phyloP scores from a whole-genome alignment of 2,797 vertebrate species.

The Sebastes iracundus region DNA sequence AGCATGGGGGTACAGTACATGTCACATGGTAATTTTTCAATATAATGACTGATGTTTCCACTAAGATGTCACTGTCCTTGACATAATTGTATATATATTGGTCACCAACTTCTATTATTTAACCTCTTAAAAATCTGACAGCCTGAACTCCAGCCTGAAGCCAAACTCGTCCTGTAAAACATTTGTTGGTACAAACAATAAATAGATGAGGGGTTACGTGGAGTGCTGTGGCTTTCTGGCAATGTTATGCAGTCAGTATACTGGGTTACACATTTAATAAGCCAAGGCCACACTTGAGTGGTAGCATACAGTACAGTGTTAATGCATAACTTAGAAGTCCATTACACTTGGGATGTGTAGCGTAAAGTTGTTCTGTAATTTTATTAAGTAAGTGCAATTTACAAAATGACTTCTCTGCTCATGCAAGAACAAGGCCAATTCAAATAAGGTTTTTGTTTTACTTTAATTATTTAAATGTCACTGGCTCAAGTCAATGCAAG shows the following conservation, averaged over 20 bases:
- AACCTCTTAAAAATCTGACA: not conserved
- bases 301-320: not conserved
- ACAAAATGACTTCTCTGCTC: slow-evolving; percentile 35
- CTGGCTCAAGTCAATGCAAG: slow-evolving; percentile 1
- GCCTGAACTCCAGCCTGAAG: too few relatives aligned
- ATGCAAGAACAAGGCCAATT: slow-evolving; percentile 21
- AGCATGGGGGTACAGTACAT: not conserved
- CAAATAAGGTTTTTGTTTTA: not conserved
- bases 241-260: slow-evolving; percentile 4
- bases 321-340: slow-evolving; percentile 34
- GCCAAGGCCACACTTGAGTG: not conserved
- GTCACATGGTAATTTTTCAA: slow-evolving; percentile 31
- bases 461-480: slow-evolving; percentile 45
- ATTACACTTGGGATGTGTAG: slow-evolving; percentile 19
- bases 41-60: slow-evolving; percentile 27
- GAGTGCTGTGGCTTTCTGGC: not conserved
- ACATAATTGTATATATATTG: not conserved
- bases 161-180: not conserved
- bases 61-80: not conserved
- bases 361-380: slow-evolving; percentile 29
- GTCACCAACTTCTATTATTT: not conserved
- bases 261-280: not conserved
- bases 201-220: not conserved
- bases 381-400: slow-evolving; percentile 35
- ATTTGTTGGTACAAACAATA: not conserved